Evolutionary conservation across 2,797 vertebrate species (phyloP).

Genomic region (Pseudochirops cupreus): DNA sequence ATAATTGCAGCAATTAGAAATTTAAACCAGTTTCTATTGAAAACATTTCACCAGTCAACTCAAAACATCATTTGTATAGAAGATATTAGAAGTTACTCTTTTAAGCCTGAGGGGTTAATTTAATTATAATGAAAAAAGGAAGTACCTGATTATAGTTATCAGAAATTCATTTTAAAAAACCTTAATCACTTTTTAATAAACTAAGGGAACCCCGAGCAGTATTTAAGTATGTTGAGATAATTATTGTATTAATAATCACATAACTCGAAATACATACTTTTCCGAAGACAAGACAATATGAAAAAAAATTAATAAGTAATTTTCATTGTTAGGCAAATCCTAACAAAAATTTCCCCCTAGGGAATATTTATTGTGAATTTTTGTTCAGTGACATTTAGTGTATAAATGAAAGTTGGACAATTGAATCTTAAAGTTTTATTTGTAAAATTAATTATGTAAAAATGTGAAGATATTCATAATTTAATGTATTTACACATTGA

Average conservation of each 20-base stretch:
- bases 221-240: constrained; percentile 51
- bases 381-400: constrained; percentile 67
- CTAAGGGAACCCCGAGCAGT: constrained; percentile 36
- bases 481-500: constrained; percentile 83
- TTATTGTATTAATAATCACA: constrained; percentile 67
- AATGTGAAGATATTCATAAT: constrained; percentile 84
- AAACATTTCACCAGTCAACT: constrained; percentile 44
- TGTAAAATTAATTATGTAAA: constrained; percentile 85
- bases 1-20: constrained; percentile 12
- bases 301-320: constrained; percentile 36
- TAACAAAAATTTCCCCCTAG: constrained; percentile 38
- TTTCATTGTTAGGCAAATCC: constrained; percentile 39
- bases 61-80: constrained; percentile 11
- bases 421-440: constrained; percentile 71
- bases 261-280: constrained; percentile 54
- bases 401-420: constrained; percentile 68
- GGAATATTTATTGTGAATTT: constrained; percentile 82
- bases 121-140: constrained; percentile 46
- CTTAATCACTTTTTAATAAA: constrained; percentile 56
- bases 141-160: constrained; percentile 45
- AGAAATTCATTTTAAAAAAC: constrained; percentile 55
- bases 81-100: constrained; percentile 12
- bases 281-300: constrained; percentile 32
- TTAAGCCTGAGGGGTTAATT: constrained; percentile 31
- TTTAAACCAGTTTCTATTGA: constrained; percentile 15